Evolutionary conservation across 2,888 invertebrate genomes (phyloP), one percentile per base, ranked within the genome.

Genomic region (Acleris holmiana): DNA sequence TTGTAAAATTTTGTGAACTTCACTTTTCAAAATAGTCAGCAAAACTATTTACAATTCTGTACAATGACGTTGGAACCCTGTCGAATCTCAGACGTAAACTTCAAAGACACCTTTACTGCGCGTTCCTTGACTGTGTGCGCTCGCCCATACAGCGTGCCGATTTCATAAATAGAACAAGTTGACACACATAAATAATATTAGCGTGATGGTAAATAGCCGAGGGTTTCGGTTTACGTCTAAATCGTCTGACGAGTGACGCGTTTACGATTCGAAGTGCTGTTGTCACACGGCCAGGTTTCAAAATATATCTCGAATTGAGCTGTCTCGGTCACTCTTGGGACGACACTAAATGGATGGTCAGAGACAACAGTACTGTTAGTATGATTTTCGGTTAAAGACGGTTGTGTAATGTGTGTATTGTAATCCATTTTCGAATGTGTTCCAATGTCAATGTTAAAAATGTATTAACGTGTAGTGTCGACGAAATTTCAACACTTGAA

Each of bases 181-280:
- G 91, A 91, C 91, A 91, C 76, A 83, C 86, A 90, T 89, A 88
- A 90, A 90, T 88, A 88, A 87, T 89, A 86, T 86, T 84, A 82
- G 84, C 77, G 70, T 67, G 76, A 72, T 87, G 85, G 80, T 86
- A 88, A 88, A 89, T 84, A 84, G 79, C 75, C 65, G 67, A 69
- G 70, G 63, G 72, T 69, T 74, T 71, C 74, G 72, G 71, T 69
- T 73, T 69, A 76, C 74, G 74, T 73, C 74, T 72, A 71, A 54
- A 72, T 76, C 71, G 66, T 68, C 68, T 70, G 69, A 67, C 64
- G 70, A 69, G 72, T 74, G 71, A 71, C 69, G 73, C 55, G 68
- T 66, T 65, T 66, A 67, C 68, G 68, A 67, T 51, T 47, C 60
- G 56, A 59, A n/a, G 35, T 17, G 50, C 47, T 49, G 61, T 57